A percentile compares a stretch with the other conserved stretches of the same genome.
Conservation (phyloP, 2,888 invertebrate species). For the Pachliopta kotzebuea region DNA sequence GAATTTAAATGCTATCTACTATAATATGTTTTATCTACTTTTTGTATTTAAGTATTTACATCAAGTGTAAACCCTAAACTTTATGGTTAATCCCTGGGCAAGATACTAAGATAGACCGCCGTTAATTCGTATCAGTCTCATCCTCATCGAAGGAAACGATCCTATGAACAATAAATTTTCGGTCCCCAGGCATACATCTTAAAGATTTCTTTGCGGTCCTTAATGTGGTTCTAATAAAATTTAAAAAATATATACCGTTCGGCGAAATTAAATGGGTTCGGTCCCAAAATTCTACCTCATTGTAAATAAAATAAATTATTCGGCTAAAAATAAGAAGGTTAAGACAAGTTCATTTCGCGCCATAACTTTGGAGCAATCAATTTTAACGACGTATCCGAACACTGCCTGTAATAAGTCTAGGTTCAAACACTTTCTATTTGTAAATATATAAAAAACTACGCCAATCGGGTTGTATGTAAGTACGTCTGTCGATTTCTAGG, state of each 20-base stretch:
- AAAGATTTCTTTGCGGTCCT: too few relatives aligned
- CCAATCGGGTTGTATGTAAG: conserved; percentile 34
- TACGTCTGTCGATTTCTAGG: conserved; percentile 17
- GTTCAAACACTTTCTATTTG: conserved; percentile 37
- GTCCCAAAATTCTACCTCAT: conserved; percentile 75
- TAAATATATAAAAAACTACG: conserved; percentile 30
- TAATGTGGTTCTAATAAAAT: conserved; percentile 19
- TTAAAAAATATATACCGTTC: conserved; percentile 39
- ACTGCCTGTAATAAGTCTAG: conserved; percentile 56
- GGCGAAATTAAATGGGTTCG: conserved; percentile 61
- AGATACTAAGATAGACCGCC: too few relatives aligned
- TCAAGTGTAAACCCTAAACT: too few relatives aligned
- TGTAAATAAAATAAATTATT: conserved; percentile 68
- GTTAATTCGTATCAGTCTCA: too few relatives aligned
- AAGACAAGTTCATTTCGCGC: conserved; percentile 49
- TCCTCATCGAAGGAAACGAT: too few relatives aligned
- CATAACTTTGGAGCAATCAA: conserved; percentile 60
- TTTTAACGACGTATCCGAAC: conserved; percentile 37
- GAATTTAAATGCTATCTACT: too few relatives aligned
- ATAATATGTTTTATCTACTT: too few relatives aligned
- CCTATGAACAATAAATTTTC: too few relatives aligned
- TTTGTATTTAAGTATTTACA: too few relatives aligned
- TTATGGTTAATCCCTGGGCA: too few relatives aligned
- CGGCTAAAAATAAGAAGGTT: conserved; percentile 66
- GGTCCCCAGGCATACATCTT: too few relatives aligned